phyloP scores from a whole-genome alignment of 2,113 vertebrate species.

The Marmota monax region DNA sequence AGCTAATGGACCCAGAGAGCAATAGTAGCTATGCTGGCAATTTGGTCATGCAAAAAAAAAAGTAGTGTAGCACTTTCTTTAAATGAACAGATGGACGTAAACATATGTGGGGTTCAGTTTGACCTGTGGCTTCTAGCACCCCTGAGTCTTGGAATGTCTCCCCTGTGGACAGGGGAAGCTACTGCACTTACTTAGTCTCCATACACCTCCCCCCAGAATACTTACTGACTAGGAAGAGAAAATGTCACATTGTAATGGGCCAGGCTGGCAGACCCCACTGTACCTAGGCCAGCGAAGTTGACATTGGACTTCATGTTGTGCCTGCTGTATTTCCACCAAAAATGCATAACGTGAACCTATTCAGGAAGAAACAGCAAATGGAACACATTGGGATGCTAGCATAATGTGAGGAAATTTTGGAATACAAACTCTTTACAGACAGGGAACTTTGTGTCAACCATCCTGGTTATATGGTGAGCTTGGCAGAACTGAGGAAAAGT shows the following conservation, averaged over 20 bases:
- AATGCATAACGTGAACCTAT: background rate
- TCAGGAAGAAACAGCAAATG: background rate
- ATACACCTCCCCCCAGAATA: rapidly evolving
- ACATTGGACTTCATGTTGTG: background rate
- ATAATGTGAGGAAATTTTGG: background rate
- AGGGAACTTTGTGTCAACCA: rapidly evolving
- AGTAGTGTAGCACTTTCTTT: too few species aligned
- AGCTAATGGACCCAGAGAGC: too few species aligned
- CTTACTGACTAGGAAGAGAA: background rate
- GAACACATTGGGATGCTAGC: background rate
- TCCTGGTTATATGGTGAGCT: background rate
- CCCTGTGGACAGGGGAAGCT: background rate
- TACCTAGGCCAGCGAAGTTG: background rate
- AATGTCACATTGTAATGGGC: rapidly evolving
- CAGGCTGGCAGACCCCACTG: background rate
- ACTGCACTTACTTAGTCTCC: background rate
- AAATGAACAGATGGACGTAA: background rate
- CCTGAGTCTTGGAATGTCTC: background rate
- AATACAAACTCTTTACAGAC: rapidly evolving
- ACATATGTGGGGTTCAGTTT: background rate
- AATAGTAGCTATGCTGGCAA: too few species aligned
- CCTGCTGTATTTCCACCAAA: background rate
- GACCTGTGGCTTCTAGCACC: background rate
- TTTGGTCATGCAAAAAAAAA: background rate
- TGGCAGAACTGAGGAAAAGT: background rate